These are phyloP conservation scores for Mizuhopecten yessoensis DNA, from an alignment of 1,140 invertebrate genomes.

Conservation along the genomic window DNA sequence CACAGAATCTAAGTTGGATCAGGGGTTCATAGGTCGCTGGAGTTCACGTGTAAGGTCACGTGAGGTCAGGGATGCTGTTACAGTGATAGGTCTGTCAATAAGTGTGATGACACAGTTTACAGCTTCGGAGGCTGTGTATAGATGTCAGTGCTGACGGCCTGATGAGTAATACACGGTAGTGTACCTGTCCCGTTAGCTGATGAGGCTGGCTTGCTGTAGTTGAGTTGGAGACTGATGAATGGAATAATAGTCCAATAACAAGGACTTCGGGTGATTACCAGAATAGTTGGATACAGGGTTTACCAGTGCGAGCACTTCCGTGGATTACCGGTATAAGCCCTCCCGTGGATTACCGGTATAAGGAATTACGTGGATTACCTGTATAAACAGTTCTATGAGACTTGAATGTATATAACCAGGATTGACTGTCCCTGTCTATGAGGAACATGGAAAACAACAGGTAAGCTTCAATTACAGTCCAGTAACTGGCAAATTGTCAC, in stretches of 20 bases:
- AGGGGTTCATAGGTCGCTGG: neutral
- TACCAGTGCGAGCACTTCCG: neutral
- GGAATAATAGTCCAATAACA: neutral
- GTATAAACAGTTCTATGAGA: neutral
- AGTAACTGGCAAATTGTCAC: neutral
- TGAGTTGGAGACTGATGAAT: neutral
- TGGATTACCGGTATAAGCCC: neutral
- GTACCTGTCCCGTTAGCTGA: neutral
- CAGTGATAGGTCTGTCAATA: neutral
- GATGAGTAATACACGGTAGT: neutral
- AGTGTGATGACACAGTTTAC: conserved; percentile 1
- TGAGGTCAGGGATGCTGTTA: neutral
- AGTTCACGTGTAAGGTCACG: neutral
- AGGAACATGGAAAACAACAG: neutral
- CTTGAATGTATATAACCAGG: neutral
- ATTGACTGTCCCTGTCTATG: neutral
- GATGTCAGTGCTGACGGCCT: neutral
- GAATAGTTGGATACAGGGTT: neutral
- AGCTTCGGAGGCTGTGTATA: neutral
- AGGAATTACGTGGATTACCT: neutral
- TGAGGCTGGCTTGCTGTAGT: too few relatives aligned
- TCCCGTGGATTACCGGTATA: neutral
- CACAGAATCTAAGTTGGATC: neutral
- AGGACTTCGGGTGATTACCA: neutral
- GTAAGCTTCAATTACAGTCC: neutral